phyloP scores from a whole-genome alignment of 2,113 vertebrate genomes.

The Bothrops jararaca region DNA sequence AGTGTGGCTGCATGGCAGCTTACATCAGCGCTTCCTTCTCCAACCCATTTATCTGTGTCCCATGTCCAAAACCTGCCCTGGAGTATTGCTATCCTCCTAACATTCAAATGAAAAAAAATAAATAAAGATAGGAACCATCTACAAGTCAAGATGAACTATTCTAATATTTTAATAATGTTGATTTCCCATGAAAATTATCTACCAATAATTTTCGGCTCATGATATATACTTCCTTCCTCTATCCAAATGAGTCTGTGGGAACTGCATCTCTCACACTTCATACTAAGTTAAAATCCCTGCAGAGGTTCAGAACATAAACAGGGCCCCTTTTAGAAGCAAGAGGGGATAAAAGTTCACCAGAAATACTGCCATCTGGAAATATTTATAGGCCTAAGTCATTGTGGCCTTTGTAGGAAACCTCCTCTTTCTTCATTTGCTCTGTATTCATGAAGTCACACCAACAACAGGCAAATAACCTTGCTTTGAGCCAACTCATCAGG shows the following conservation, averaged over 20 bases:
- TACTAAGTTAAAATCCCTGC: constrained; percentile 43
- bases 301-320: constrained; percentile 53
- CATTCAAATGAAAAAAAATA: neutral
- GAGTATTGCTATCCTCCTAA: neutral
- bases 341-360: constrained; percentile 61
- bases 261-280: constrained; percentile 28
- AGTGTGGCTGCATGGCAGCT: neutral
- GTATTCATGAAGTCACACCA: constrained; percentile 64
- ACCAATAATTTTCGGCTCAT: constrained; percentile 44
- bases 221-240: constrained; percentile 44
- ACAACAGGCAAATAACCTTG: constrained; percentile 45
- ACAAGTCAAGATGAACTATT: constrained; percentile 26
- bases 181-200: constrained; percentile 64
- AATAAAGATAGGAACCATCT: neutral
- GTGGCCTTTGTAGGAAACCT: constrained; percentile 17
- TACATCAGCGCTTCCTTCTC: neutral
- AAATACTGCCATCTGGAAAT: constrained; percentile 70
- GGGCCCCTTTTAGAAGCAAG: constrained; percentile 49
- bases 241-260: constrained; percentile 24
- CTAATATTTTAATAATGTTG: constrained; percentile 55
- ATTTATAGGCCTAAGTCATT: constrained; percentile 61
- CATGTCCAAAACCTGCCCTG: neutral
- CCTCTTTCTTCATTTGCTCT: constrained; percentile 50
- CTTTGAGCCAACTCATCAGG: constrained; percentile 50
- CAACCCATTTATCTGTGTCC: neutral